Evolutionary conservation across 1,140 invertebrate species (phyloP), one percentile per base, ranked within the genome.

Genomic region (Drosophila pseudoobscura): DNA sequence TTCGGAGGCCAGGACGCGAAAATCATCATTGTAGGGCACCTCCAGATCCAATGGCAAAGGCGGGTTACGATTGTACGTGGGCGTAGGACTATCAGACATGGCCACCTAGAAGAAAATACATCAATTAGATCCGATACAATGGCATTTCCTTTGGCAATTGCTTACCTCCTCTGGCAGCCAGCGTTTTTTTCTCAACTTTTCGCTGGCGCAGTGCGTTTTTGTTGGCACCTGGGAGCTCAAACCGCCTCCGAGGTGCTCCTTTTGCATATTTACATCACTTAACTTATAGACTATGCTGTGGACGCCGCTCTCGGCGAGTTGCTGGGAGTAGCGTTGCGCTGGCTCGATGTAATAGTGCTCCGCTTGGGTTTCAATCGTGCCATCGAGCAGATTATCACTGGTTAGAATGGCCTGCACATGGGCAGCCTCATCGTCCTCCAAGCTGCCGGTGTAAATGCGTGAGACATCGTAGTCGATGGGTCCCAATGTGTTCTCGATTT

Each of bases 341-440:
- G 97, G 97, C 92, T 98, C 97, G 53, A 99, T 94, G 91, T 97
- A 97, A 92, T 96, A 96, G 61, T 97, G 95, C 72, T 97, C 95
- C 46, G 93, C 91, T 15, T 92, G 92, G 1, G 97, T 97, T 68
- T 94, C 94, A 62, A 98, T 95, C 22, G 95, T 96, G 15, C 97
- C 97, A 90, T 98, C 97, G 89, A 99, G 97, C 22, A 97, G 92
- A 59, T 97, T 97, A 53, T 97, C 95, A 49, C 94, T 93, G 57
- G 97, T 98, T 49, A 99, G 93, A 62, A 98, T 92, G 22, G 97
- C 97, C 80, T 96, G 95, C 26, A 98, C 96, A 55, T 94, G 90
- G n/a, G 96, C 95, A n/a, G 93, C 92, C 56, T 97, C 96, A 78
- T 97, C 96, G 93, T 96, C 96, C 94, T 96, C 95, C 70, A 97